Conservation (phyloP, 1,140 invertebrate genomes). For the Drosophila tropicalis region DNA sequence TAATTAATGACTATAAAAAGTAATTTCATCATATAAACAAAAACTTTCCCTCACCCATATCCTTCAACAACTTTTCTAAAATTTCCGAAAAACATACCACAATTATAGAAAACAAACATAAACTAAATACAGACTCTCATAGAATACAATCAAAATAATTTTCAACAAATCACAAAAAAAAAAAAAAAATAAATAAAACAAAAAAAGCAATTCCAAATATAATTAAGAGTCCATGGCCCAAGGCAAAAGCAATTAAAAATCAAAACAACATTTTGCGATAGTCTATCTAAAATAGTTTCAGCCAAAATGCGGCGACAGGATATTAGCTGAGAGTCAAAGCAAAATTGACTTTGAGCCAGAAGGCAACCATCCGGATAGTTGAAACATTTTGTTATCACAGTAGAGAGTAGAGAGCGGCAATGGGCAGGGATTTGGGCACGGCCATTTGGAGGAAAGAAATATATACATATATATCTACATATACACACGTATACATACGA, state of each 20-base stretch:
- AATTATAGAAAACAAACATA: conserved; percentile 43
- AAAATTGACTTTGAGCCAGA: conserved; percentile 61
- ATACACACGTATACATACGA: too few relatives aligned
- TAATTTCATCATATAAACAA: conserved; percentile 12
- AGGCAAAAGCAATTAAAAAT: conserved; percentile 72
- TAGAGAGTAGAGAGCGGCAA: neutral
- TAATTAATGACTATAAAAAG: conserved; percentile 77
- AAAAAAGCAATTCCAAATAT: conserved; percentile 75
- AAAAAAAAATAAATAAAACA: neutral
- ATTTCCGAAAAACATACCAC: conserved; percentile 12
- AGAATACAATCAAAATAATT: conserved; percentile 66
- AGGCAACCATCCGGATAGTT: conserved; percentile 24
- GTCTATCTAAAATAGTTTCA: conserved; percentile 67
- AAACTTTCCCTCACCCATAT: conserved; percentile 49
- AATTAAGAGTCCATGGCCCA: conserved; percentile 64
- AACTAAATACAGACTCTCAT: conserved; percentile 28
- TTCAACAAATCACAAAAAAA: conserved; percentile 11
- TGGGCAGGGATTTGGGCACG: too few relatives aligned
- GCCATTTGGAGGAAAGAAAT: too few relatives aligned
- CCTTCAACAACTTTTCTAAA: conserved; percentile 49
- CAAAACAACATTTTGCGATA: conserved; percentile 59
- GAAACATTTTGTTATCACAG: conserved; percentile 13
- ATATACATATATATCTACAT: too few relatives aligned
- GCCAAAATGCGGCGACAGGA: conserved; percentile 67
- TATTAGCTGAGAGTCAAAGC: conserved; percentile 69